A percentile compares a stretch with the other conserved stretches of the same genome.
phyloP scores from a whole-genome alignment of 2,888 invertebrate species.

The Oxystoma pomonae region DNA sequence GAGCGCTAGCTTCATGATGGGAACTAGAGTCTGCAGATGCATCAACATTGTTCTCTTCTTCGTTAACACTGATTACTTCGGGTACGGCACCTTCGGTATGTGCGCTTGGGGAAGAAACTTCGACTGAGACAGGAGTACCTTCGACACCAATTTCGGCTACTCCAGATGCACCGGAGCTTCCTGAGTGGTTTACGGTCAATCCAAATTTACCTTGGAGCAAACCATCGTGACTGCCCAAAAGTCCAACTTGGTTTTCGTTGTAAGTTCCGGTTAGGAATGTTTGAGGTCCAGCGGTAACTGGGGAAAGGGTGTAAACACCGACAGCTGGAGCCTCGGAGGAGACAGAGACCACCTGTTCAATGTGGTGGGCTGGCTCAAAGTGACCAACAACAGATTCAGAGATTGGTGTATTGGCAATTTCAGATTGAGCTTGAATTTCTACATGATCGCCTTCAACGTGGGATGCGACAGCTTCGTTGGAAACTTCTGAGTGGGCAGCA shows the following conservation, averaged over 20 bases:
- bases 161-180: not conserved
- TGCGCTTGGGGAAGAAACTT: no score
- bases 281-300: not conserved
- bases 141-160: no score
- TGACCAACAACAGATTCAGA: not conserved
- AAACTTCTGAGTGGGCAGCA: not conserved
- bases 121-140: no score
- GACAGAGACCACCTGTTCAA: not conserved
- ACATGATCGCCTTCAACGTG: not conserved
- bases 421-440: no score
- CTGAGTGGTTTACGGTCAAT: not conserved
- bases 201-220: conserved; percentile 2
- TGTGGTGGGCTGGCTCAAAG: not conserved
- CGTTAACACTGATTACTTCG: no score
- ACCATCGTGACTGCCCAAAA: not conserved
- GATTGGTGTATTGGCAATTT: no score
- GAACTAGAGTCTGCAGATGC: not conserved
- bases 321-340: not conserved
- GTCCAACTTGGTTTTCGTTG: not conserved
- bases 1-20: no score
- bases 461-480: not conserved
- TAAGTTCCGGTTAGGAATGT: not conserved
- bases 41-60: not conserved
- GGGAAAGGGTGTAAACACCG: not conserved
- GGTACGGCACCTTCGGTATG: no score